phyloP scores from a whole-genome alignment of 2,888 invertebrate genomes.

The Temnothorax ravouxi region DNA sequence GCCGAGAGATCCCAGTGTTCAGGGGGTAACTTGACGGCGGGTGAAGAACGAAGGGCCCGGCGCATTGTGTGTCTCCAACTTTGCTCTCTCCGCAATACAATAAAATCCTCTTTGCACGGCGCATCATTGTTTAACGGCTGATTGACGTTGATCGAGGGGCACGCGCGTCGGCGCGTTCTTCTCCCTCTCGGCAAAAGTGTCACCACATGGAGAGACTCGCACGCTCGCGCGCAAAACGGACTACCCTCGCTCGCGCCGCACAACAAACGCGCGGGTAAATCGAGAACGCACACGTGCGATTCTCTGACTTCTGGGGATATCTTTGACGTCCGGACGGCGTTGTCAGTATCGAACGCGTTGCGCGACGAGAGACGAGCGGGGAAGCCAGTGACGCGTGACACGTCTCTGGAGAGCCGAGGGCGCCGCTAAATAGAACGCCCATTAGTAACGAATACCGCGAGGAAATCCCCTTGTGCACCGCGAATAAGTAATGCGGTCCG shows the following conservation, averaged over 20 bases:
- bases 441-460: constrained; percentile 84
- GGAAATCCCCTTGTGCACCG: constrained; percentile 70
- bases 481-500: constrained; percentile 71
- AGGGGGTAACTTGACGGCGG: constrained; percentile 63
- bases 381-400: constrained; percentile 80
- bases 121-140: constrained; percentile 85
- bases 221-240: constrained; percentile 53
- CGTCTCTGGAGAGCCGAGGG: constrained; percentile 80
- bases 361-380: constrained; percentile 58
- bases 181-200: constrained; percentile 71
- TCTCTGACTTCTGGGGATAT: constrained; percentile 71
- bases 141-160: constrained; percentile 85
- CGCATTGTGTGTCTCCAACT: constrained; percentile 74
- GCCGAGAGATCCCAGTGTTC: constrained; percentile 29
- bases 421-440: constrained; percentile 83
- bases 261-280: constrained; percentile 34
- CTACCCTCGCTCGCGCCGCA: constrained; percentile 43
- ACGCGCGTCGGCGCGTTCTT: constrained; percentile 64
- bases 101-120: constrained; percentile 76
- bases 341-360: constrained; percentile 65
- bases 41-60: constrained; percentile 46
- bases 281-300: constrained; percentile 44
- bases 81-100: constrained; percentile 77
- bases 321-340: constrained; percentile 72
- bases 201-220: constrained; percentile 64